Percentiles rank a stretch among this genome's conserved stretches.
These are phyloP conservation scores for Leuciscus waleckii DNA, from an alignment of 2,797 vertebrate species.

Conservation along the genomic window DNA sequence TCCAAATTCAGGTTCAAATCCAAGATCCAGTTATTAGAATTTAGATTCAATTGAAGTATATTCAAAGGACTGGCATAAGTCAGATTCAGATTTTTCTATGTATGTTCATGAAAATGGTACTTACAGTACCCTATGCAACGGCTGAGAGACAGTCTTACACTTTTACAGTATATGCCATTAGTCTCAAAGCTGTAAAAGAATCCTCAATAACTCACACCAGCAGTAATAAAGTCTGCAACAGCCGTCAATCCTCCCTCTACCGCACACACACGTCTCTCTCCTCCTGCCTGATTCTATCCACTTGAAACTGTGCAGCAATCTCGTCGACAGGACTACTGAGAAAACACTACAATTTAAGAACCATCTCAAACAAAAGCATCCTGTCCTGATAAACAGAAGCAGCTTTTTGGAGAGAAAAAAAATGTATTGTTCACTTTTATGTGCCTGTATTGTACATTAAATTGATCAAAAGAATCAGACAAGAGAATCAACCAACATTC, in stretches of 20 bases:
- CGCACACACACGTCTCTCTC: background rate
- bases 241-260: background rate
- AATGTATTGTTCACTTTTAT: background rate
- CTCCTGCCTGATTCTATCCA: background rate
- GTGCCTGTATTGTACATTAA: background rate
- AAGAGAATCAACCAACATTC: background rate
- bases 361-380: background rate
- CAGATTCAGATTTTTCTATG: background rate
- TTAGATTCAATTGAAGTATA: background rate
- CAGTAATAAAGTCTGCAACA: constrained; percentile 12
- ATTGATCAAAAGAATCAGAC: background rate
- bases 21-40: constrained; percentile 1
- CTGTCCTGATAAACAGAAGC: background rate
- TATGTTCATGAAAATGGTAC: background rate
- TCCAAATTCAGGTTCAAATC: background rate
- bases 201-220: constrained; percentile 8
- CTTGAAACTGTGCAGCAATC: constrained; percentile 10
- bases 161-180: background rate
- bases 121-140: background rate
- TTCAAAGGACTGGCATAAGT: background rate
- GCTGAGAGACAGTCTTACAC: background rate
- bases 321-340: background rate
- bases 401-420: background rate
- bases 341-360: background rate
- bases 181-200: constrained; percentile 7